These are phyloP conservation scores for Serrognathus titanus DNA, from an alignment of 2,888 invertebrate species.

Conservation along the genomic window DNA sequence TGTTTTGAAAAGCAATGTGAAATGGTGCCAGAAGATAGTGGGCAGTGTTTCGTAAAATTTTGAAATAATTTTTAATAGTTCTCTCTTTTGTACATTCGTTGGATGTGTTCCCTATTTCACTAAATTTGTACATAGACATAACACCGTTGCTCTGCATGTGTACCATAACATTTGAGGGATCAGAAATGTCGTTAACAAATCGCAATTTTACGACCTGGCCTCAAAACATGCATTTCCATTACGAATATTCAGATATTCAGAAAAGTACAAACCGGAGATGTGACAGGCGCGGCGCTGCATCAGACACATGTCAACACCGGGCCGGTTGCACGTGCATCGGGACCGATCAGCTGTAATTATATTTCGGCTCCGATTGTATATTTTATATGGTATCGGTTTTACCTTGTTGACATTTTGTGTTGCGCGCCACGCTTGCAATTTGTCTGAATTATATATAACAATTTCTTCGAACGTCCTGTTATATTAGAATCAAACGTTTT, in stretches of 20 bases:
- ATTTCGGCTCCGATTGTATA: constrained; percentile 27
- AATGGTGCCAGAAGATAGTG: no score
- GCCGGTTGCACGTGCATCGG: constrained; percentile 24
- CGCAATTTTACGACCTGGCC: background rate
- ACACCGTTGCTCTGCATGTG: background rate
- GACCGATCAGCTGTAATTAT: constrained; percentile 29
- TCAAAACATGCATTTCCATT: constrained; percentile 1
- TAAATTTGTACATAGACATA: background rate
- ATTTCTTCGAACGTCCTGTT: constrained; percentile 15
- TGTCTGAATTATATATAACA: constrained; percentile 18
- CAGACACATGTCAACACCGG: constrained; percentile 32
- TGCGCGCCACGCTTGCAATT: constrained; percentile 16
- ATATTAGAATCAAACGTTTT: background rate
- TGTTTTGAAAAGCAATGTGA: no score
- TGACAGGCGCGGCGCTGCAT: constrained; percentile 29
- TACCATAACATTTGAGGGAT: background rate
- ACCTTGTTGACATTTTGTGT: constrained; percentile 22
- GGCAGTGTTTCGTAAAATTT: no score
- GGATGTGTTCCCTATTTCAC: no score
- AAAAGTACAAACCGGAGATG: constrained; percentile 35
- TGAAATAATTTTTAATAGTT: no score
- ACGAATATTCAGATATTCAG: constrained; percentile 33
- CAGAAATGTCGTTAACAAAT: background rate
- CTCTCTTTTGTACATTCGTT: no score
- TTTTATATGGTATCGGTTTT: constrained; percentile 23